Evolutionary conservation across 2,113 vertebrate genomes (phyloP), one percentile per base, ranked within the genome.

Genomic region (Naja naja): DNA sequence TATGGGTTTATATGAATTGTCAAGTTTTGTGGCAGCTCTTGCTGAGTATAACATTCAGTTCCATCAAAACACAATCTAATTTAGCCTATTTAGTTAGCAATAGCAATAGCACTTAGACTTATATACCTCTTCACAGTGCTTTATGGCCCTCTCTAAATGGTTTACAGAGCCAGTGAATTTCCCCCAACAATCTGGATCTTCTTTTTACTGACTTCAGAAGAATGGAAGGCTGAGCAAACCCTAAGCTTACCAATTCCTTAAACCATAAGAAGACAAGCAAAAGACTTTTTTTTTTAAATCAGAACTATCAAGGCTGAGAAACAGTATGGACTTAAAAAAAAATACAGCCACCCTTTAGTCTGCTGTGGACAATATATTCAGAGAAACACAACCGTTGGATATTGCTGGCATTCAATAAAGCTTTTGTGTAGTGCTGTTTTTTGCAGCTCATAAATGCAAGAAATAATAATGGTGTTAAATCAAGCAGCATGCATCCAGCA

Each of bases 391-490:
- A 69, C 91, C 39, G 12, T 74, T 81, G 91, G 34, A 25, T 54
- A n/a, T 89, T 45, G 47, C 49, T 55, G 12, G 49, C 23, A 54
- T 89, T 54, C 86, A 92, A 52, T 53, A 54, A 34, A 88, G 34
- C 52, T 53, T 39, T 34, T 52, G 30, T 88, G 58, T 18, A 18
- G 16, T 43, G 23, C 45, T 89, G 60, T 34, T 89, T 89, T 92
- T 89, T 25, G 8, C 9, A 34, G 49, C 34, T 53, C 49, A 89
- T 89, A 89, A 81, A 88, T 74, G 30, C 58, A 89, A 89, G 58
- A 89, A 92, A 92, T 55, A 92, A 88, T 54, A 92, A 92, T 88
- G 58, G 49, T 92, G 49, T 88, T 92, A 92, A 88, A 92, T 92
- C 58, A 88, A 89, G 91, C 87, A 55, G 56, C 45, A 43, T 88